Evolutionary conservation across 2,888 invertebrate species (phyloP), one percentile per base, ranked within the genome.

Genomic region (Papilio elwesi): DNA sequence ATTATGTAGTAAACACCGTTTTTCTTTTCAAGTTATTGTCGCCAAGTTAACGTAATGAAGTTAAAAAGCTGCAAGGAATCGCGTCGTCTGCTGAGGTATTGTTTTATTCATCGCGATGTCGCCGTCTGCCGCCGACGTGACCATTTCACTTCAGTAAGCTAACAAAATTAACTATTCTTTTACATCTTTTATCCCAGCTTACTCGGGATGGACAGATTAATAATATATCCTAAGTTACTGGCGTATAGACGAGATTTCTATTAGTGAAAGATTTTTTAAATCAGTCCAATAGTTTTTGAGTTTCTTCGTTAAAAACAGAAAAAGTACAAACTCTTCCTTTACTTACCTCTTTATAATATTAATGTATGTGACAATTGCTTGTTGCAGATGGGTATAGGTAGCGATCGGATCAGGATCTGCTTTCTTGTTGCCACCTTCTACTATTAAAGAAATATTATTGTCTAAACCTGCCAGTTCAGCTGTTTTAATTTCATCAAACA

Each of bases 131-230:
- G 1, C 13, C 38, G 63, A 63, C 69, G 62, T 62, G 69, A 63
- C 43, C 62, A 63, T 63, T 38, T 49, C 59, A 15, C 49, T 68
- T 69, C 57, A 51, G 36, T 69, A 15, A 62, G 48, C 49, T 63
- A 64, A 64, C 70, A 53, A 62, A 63, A 65, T 66, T 70, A 49
- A 57, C 65, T 68, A 53, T 52, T 75, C 73, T 72, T 69, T 62
- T 49, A 49, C 43, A 15, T 15, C 36, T 53, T 43, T 16, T 59
- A 59, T 38, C 26, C 2, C 26, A 26, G 26, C 26, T 26, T 26
- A 26, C 26, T 26, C 26, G 26, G 1, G 26, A 26, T 26, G 4
- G 26, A 26, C 26, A 26, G 26, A 26, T 26, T 2, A 1, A 26
- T 2, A 26, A 26, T 26, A 26, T 26, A 26, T 26, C 26, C 26